These are phyloP conservation scores for Latrodectus hesperus DNA, from an alignment of 2,888 invertebrate species.

Conservation along the genomic window DNA sequence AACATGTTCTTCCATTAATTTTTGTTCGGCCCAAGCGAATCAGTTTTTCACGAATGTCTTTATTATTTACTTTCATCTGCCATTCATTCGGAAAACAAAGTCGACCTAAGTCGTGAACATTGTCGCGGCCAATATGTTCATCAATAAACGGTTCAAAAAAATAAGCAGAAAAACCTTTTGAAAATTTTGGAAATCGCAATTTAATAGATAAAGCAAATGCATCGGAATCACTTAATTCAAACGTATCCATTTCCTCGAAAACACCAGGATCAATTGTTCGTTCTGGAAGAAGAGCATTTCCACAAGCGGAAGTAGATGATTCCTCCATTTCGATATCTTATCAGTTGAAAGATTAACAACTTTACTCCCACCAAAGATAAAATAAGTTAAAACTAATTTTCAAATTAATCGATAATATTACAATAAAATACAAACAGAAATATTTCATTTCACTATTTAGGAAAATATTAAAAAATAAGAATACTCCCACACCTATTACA, in stretches of 20 bases:
- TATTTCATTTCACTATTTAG: too few species aligned
- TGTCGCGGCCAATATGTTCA: neutral
- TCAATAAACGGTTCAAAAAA: conserved; percentile 23
- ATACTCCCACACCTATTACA: too few species aligned
- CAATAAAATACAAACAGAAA: too few species aligned
- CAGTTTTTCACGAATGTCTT: conserved; percentile 20
- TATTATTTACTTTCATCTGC: conserved; percentile 11
- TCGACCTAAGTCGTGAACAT: conserved; percentile 11
- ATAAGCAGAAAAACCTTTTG: neutral
- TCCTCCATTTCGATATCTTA: too few species aligned
- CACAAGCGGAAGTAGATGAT: too few species aligned
- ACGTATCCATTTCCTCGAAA: conserved; percentile 28
- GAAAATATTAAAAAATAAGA: too few species aligned
- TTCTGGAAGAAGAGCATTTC: neutral
- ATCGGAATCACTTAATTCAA: conserved; percentile 11
- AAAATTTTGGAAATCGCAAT: conserved; percentile 41
- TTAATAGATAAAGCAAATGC: conserved; percentile 10
- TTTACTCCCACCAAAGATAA: too few species aligned
- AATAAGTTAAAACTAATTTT: too few species aligned
- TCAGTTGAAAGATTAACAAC: too few species aligned
- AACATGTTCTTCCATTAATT: conserved; percentile 27
- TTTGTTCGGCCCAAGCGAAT: conserved; percentile 23
- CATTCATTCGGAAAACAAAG: conserved; percentile 43
- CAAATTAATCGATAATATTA: too few species aligned
- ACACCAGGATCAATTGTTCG: neutral